Evolutionary conservation across 1,140 invertebrate species (phyloP).

Genomic region (Cotesia typhae): DNA sequence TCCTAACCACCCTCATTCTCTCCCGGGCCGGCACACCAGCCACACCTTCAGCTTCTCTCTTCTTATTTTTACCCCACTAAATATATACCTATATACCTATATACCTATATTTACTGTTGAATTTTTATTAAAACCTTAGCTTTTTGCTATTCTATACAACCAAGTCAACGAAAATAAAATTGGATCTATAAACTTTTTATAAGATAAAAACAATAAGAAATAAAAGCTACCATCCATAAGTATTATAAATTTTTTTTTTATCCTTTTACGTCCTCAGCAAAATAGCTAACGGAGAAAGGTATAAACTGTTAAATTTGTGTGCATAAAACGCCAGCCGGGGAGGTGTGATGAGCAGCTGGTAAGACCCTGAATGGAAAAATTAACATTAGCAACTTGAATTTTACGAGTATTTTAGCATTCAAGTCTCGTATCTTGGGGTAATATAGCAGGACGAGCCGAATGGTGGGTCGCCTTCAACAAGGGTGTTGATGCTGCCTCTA

Average conservation of each 20-base stretch:
- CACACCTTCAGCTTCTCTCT: constrained; percentile 33
- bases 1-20: constrained; percentile 17
- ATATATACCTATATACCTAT: neutral
- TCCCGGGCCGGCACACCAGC: constrained; percentile 8
- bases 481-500: constrained; percentile 42
- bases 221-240: too few relatives aligned
- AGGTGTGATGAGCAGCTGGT: constrained; percentile 33
- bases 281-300: neutral
- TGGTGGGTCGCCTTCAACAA: neutral
- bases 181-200: too few relatives aligned
- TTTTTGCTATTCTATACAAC: too few relatives aligned
- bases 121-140: constrained; percentile 2
- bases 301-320: constrained; percentile 28
- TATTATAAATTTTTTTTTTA: too few relatives aligned
- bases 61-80: constrained; percentile 16
- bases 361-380: constrained; percentile 48
- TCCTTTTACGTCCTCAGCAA: too few relatives aligned
- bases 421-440: constrained; percentile 59
- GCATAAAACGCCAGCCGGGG: constrained; percentile 36
- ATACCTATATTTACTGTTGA: neutral
- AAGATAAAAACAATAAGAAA: too few relatives aligned
- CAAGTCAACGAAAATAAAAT: too few relatives aligned
- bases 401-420: constrained; percentile 62
- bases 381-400: constrained; percentile 48
- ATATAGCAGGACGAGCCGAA: constrained; percentile 49